These are phyloP conservation scores for Acanthurus tractus DNA, from an alignment of 2,797 vertebrate species.

Conservation along the genomic window DNA sequence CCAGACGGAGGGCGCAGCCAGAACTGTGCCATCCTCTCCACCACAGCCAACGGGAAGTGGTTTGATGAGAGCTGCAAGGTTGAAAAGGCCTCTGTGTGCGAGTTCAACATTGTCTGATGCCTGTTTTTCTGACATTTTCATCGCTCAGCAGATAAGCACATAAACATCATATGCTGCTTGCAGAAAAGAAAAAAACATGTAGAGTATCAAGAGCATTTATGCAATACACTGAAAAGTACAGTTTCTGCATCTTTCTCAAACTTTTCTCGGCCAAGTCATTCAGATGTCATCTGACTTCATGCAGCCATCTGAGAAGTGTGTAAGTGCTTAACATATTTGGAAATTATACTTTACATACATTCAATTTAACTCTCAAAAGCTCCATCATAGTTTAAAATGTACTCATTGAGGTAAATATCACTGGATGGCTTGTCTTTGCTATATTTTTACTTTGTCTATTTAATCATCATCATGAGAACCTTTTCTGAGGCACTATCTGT, in stretches of 20 bases:
- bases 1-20: constrained; percentile 91
- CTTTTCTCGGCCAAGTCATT: constrained; percentile 36
- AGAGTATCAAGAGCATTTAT: constrained; percentile 14
- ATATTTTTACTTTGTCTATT: too few relatives aligned
- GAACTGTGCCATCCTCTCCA: constrained; percentile 91
- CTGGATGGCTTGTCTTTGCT: constrained; percentile 41
- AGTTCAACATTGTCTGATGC: constrained; percentile 93
- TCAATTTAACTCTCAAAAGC: background rate
- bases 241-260: constrained; percentile 14
- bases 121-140: background rate
- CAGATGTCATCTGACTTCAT: background rate
- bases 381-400: background rate
- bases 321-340: constrained; percentile 18
- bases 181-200: constrained; percentile 11
- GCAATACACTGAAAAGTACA: constrained; percentile 7
- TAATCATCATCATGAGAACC: background rate
- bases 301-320: constrained; percentile 4
- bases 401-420: constrained; percentile 43
- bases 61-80: constrained; percentile 92
- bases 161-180: constrained; percentile 1
- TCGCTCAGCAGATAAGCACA: background rate
- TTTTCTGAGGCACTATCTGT: background rate
- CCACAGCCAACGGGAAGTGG: constrained; percentile 91
- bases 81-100: constrained; percentile 92
- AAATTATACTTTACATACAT: constrained; percentile 5